phyloP scores from a whole-genome alignment of 2,888 invertebrate species.

The Acholoe squamosa region DNA sequence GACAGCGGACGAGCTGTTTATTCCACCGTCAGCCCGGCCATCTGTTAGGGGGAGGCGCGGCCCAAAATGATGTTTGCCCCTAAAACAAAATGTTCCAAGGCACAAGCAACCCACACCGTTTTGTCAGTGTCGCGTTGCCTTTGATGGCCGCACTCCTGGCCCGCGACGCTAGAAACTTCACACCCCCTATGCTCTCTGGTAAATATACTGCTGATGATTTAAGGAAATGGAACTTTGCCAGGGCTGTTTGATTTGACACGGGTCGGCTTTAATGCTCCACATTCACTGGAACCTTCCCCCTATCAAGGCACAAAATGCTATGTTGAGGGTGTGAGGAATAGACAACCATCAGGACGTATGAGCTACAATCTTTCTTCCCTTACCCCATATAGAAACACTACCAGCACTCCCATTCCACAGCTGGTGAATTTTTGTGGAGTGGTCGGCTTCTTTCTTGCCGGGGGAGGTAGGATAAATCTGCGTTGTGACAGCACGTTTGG shows the following conservation, averaged over 20 bases:
- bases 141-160: neutral
- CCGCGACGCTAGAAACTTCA: slow-evolving; percentile 34
- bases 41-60: slow-evolving; percentile 19
- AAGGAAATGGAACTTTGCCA: slow-evolving; percentile 57
- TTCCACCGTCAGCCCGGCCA: slow-evolving; percentile 1
- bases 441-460: slow-evolving; percentile 27
- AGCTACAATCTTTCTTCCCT: neutral
- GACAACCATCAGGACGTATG: neutral
- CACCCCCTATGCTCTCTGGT: slow-evolving; percentile 32
- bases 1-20: neutral
- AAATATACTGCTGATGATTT: slow-evolving; percentile 56
- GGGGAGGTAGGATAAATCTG: neutral
- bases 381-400: neutral
- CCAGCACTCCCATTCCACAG: neutral
- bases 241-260: slow-evolving; percentile 44
- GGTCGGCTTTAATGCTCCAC: slow-evolving; percentile 26
- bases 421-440: neutral
- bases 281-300: neutral
- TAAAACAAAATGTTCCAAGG: slow-evolving; percentile 42
- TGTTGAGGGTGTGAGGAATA: neutral
- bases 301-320: neutral
- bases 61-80: slow-evolving; percentile 43
- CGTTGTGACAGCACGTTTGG: slow-evolving; percentile 33
- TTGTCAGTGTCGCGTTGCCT: slow-evolving; percentile 54
- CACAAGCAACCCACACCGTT: slow-evolving; percentile 10